Evolutionary conservation across 2,113 vertebrate genomes (phyloP).

Genomic region (Ageneiosus marmoratus): DNA sequence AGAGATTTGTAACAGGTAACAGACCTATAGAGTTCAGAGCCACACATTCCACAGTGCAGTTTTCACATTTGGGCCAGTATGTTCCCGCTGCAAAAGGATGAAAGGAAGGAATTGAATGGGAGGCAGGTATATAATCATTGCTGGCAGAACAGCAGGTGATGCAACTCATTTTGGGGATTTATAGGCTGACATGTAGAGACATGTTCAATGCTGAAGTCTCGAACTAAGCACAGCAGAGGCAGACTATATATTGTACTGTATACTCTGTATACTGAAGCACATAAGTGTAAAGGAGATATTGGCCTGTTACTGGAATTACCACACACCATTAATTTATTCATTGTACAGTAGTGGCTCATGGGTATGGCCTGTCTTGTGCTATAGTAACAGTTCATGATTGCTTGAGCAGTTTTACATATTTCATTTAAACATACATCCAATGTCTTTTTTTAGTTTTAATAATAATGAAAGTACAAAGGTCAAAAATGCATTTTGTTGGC

Average conservation of each 20-base stretch:
- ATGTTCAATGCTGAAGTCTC: conserved; percentile 31
- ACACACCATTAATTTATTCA: conserved; percentile 2
- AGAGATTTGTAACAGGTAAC: conserved; percentile 15
- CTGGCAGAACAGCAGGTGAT: conserved; percentile 46
- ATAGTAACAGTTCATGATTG: neutral
- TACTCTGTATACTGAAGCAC: neutral
- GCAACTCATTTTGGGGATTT: conserved; percentile 52
- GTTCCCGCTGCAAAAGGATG: conserved; percentile 36
- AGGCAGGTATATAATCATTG: conserved; percentile 54
- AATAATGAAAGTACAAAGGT: conserved; percentile 33
- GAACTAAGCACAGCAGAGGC: conserved; percentile 20
- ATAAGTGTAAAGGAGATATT: neutral
- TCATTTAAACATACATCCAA: neutral
- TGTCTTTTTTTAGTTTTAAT: neutral
- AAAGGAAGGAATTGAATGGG: conserved; percentile 51
- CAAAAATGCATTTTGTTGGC: conserved; percentile 27
- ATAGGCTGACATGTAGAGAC: conserved; percentile 48
- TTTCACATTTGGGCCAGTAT: conserved; percentile 36
- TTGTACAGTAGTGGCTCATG: neutral
- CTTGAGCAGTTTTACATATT: neutral
- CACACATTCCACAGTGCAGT: conserved; percentile 12
- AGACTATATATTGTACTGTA: neutral
- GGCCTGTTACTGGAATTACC: neutral
- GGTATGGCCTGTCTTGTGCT: neutral
- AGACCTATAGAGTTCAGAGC: conserved; percentile 10